Percentiles rank a stretch among this genome's conserved stretches.
Conservation (phyloP, 2,888 invertebrate species). For the Drosophila antonietae region DNA sequence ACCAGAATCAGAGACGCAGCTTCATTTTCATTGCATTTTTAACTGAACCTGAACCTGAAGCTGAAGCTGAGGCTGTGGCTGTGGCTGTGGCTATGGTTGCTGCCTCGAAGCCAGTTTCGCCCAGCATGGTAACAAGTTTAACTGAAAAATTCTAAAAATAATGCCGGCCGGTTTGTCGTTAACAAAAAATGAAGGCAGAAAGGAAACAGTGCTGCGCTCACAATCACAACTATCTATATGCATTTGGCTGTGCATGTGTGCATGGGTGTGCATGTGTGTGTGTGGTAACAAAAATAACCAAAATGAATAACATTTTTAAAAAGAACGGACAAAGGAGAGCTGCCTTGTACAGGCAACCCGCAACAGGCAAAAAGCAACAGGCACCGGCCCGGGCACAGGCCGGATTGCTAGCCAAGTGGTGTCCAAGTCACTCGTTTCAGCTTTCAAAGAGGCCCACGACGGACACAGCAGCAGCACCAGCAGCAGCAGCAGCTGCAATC, state of each 20-base stretch:
- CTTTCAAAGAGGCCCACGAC: constrained; percentile 49
- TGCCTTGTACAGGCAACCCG: constrained; percentile 35
- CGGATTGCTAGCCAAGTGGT: constrained; percentile 62
- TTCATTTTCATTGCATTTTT: constrained; percentile 74
- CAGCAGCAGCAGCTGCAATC: constrained; percentile 67
- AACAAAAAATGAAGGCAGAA: constrained; percentile 39
- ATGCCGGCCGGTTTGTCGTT: constrained; percentile 80
- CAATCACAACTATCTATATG: constrained; percentile 50
- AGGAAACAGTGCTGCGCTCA: constrained; percentile 58
- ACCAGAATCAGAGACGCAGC: constrained; percentile 46
- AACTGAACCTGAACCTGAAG: constrained; percentile 36
- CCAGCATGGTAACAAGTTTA: constrained; percentile 83
- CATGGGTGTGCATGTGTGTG: constrained; percentile 23
- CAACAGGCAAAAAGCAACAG: constrained; percentile 31
- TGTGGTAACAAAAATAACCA: constrained; percentile 65
- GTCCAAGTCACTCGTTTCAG: constrained; percentile 66
- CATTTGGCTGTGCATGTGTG: constrained; percentile 12
- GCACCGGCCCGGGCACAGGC: constrained; percentile 29
- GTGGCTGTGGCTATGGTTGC: constrained; percentile 11
- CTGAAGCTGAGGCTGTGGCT: constrained; percentile 4
- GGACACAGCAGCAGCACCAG: constrained; percentile 41
- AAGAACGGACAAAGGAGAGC: constrained; percentile 61
- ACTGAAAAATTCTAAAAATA: constrained; percentile 82
- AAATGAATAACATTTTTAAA: constrained; percentile 68
- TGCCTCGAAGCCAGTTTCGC: constrained; percentile 71